These are phyloP conservation scores for Panopea generosa DNA, from an alignment of 2,888 invertebrate genomes.

Conservation along the genomic window DNA sequence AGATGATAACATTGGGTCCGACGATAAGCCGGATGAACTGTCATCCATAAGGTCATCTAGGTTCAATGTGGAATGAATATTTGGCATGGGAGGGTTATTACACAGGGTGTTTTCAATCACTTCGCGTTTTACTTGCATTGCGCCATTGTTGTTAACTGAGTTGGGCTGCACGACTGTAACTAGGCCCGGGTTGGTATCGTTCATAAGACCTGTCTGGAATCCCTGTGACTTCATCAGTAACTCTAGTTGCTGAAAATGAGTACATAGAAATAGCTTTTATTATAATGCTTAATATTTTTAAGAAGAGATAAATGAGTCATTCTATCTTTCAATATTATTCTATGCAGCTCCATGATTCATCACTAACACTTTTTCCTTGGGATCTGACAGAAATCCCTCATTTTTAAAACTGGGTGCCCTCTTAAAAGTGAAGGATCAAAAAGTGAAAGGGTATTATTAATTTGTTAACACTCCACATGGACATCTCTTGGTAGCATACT, in stretches of 20 bases:
- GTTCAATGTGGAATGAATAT: slow-evolving; percentile 40
- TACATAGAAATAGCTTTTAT: no score
- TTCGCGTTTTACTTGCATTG: slow-evolving; percentile 36
- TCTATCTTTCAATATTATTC: no score
- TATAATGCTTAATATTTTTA: no score
- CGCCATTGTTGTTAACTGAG: slow-evolving; percentile 5
- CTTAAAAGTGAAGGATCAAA: no score
- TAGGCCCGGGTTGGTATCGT: slow-evolving; percentile 63
- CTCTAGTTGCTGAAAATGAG: slow-evolving; percentile 78
- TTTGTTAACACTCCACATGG: no score
- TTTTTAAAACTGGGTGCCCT: no score
- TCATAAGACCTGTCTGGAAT: slow-evolving; percentile 59
- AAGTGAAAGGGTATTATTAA: no score
- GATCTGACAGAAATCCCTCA: no score
- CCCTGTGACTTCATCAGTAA: slow-evolving; percentile 77
- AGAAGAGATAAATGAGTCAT: no score
- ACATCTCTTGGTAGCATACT: no score
- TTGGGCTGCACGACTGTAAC: slow-evolving; percentile 58
- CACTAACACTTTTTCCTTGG: no score
- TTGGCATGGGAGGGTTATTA: slow-evolving; percentile 8
- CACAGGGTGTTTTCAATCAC: slow-evolving; percentile 13
- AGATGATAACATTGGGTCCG: slow-evolving; percentile 81
- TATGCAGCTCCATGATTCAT: no score
- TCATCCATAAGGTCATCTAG: slow-evolving; percentile 74
- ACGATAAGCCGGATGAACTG: slow-evolving; percentile 71